phyloP scores from a whole-genome alignment of 2,113 vertebrate genomes.

The Hypocryptadius cinnamomeus region DNA sequence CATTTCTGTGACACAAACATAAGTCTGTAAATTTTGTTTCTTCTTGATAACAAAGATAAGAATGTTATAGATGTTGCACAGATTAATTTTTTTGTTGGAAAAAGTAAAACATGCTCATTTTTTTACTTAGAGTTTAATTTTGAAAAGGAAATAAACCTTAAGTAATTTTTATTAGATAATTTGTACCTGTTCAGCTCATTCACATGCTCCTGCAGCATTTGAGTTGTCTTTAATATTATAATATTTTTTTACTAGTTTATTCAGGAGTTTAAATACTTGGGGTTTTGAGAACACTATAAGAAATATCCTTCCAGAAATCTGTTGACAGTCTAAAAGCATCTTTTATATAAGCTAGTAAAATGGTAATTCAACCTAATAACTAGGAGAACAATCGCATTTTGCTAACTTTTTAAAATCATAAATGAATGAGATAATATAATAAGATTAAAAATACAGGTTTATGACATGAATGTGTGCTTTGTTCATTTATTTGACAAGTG shows the following conservation, averaged over 20 bases:
- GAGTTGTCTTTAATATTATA: not conserved
- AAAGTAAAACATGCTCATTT: not conserved
- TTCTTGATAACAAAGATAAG: not conserved
- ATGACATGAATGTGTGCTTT: constrained; percentile 36
- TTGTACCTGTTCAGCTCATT: not conserved
- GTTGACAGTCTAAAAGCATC: constrained; percentile 11
- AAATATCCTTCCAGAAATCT: not conserved
- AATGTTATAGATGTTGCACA: not conserved
- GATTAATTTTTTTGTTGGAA: not conserved
- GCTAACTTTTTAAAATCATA: not conserved
- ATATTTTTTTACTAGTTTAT: not conserved
- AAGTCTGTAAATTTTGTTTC: not conserved
- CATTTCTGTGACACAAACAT: not conserved
- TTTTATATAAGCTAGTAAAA: constrained; percentile 36
- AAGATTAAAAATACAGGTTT: not conserved
- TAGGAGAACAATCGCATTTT: constrained; percentile 9
- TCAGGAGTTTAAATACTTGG: not conserved
- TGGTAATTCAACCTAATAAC: constrained; percentile 8
- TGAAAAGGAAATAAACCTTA: not conserved
- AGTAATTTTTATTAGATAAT: not conserved
- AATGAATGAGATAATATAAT: constrained; percentile 11
- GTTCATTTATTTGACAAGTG: constrained; percentile 39
- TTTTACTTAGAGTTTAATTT: not conserved
- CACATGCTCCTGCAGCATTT: not conserved
- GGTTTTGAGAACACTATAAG: not conserved